Evolutionary conservation across 1,140 invertebrate species (phyloP).

Genomic region (Cataglyphis hispanica): DNA sequence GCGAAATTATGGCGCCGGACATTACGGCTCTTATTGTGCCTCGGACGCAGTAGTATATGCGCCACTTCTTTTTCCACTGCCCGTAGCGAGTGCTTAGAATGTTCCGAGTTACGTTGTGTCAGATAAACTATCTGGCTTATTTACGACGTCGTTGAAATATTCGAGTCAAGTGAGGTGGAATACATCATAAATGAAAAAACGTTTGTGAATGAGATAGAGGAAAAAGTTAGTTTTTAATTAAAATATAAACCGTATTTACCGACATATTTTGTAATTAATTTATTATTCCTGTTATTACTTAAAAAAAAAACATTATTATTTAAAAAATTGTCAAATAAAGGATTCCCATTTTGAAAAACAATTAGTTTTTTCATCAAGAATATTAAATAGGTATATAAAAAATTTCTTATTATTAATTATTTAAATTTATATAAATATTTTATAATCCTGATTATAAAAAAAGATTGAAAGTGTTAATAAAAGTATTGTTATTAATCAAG

Average conservation of each 20-base stretch:
- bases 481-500: too few species aligned
- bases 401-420: background rate
- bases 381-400: background rate
- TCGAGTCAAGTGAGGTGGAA: background rate
- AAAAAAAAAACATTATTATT: background rate
- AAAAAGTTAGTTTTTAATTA: background rate
- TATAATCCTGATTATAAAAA: background rate
- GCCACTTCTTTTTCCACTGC: conserved; percentile 29
- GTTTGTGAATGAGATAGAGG: background rate
- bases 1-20: conserved; percentile 25
- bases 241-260: background rate
- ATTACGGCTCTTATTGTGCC: conserved; percentile 49
- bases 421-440: background rate
- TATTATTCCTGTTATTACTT: background rate
- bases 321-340: background rate
- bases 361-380: background rate
- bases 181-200: background rate
- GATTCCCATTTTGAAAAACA: background rate
- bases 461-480: too few species aligned
- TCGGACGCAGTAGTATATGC: conserved; percentile 19
- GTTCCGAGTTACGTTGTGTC: background rate
- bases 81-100: conserved; percentile 22
- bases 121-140: conserved; percentile 33
- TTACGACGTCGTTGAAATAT: conserved; percentile 23
- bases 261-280: conserved; percentile 16